Evolutionary conservation across 2,113 vertebrate genomes (phyloP), one percentile per base, ranked within the genome.

Genomic region (Pipra filicauda): DNA sequence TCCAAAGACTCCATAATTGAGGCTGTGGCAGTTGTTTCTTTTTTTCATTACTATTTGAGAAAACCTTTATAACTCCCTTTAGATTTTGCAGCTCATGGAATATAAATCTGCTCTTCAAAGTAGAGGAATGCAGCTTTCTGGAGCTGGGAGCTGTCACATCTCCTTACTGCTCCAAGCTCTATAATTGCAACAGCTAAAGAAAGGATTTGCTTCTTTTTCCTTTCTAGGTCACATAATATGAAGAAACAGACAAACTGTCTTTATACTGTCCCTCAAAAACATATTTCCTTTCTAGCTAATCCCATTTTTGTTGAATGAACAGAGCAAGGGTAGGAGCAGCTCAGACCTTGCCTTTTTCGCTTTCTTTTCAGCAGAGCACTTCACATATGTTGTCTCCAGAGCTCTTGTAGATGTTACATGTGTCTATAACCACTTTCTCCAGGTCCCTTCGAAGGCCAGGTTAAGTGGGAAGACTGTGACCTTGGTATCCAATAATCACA

Each of bases 21-120:
- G 22, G 35, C 46, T 86, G 44, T 48, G 84, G 85, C 7, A 48
- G 19, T 67, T 86, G 35, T 37, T 92, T 61, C 15, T 23, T 37
- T 74, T 80, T 64, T 49, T 79, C 39, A 20, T 72, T 62, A 51
- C 72, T 92, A 57, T 90, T 91, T 83, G 84, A 91, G 78, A 77
- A 95, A 95, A 90, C 24, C 21, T 83, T 88, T 86, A 77, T 44
- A 80, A 37, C 30, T 96, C 69, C 55, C 78, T 85, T 93, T 71
- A 88, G 71, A 75, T 86, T 95, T 88, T 94, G 46, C 57, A 88
- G 48, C 78, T 95, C 85, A 90, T 96, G 72, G 93, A 94, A 95
- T 90, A 86, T 81, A 83, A 95, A 69, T 89, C 57, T 80, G 35
- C 18, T 93, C 85, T 93, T 95, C 92, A 95, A 95, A 96, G 79